Conservation (phyloP, 2,888 invertebrate genomes). For the Tipula vernalis region DNA sequence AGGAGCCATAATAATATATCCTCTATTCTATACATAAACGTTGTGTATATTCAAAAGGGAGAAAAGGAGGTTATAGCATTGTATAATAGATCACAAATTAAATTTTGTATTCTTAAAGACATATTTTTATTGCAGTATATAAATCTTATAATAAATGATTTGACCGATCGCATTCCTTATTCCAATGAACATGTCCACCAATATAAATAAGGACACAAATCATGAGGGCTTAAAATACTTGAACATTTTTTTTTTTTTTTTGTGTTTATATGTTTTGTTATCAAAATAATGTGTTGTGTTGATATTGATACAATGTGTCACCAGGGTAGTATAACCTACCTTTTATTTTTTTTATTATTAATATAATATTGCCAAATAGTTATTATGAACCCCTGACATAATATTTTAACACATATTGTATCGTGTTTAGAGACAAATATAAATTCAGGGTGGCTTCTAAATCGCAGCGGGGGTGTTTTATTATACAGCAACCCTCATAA, state of each 20-base stretch:
- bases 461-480: conserved; percentile 8
- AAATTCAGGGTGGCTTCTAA: conserved; percentile 6
- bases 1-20: background rate
- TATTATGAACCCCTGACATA: background rate
- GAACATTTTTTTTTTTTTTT: background rate
- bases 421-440: background rate
- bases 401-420: conserved; percentile 1
- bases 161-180: background rate
- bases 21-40: background rate
- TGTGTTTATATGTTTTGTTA: background rate
- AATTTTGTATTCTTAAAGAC: background rate
- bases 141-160: conserved; percentile 4
- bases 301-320: background rate
- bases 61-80: background rate
- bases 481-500: background rate
- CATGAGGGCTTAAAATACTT: background rate
- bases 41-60: background rate
- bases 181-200: background rate
- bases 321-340: background rate
- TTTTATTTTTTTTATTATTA: background rate
- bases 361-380: background rate
- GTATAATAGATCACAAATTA: background rate
- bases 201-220: background rate
- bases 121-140: background rate
- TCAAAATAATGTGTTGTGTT: background rate